These are phyloP conservation scores for Pempheris klunzingeri DNA, from an alignment of 2,797 vertebrate species.

Conservation along the genomic window DNA sequence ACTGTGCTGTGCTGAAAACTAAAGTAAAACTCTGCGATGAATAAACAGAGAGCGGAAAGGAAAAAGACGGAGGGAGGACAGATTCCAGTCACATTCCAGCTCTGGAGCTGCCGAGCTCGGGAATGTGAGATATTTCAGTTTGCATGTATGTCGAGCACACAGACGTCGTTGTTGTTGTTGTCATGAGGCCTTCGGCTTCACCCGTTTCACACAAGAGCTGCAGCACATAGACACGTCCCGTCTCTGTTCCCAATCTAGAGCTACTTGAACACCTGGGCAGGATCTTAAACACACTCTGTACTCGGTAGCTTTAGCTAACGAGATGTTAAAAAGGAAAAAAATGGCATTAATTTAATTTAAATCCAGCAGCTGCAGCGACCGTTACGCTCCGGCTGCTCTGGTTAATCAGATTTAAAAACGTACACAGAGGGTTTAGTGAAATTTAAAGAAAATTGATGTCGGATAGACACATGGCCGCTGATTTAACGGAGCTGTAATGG, in stretches of 20 bases:
- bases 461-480: slow-evolving; percentile 20
- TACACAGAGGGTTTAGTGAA: slow-evolving; percentile 17
- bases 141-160: slow-evolving; percentile 16
- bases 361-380: neutral
- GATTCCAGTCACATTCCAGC: slow-evolving; percentile 35
- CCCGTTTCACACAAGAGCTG: slow-evolving; percentile 13
- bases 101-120: slow-evolving; percentile 17
- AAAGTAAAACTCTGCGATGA: no score
- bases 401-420: slow-evolving; percentile 33
- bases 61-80: neutral
- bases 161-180: slow-evolving; percentile 26
- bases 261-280: no score
- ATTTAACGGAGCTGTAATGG: slow-evolving; percentile 47
- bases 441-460: slow-evolving; percentile 36
- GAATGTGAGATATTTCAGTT: slow-evolving; percentile 41
- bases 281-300: neutral
- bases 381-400: neutral
- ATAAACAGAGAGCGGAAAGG: neutral
- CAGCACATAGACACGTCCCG: slow-evolving; percentile 12
- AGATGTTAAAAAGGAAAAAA: slow-evolving; percentile 6
- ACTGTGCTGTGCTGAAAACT: no score
- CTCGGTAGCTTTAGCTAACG: neutral
- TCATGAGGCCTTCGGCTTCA: slow-evolving; percentile 6
- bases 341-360: slow-evolving; percentile 51
- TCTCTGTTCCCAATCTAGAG: no score